phyloP scores from a whole-genome alignment of 2,113 vertebrate genomes.

The Callocephalon fimbriatum region DNA sequence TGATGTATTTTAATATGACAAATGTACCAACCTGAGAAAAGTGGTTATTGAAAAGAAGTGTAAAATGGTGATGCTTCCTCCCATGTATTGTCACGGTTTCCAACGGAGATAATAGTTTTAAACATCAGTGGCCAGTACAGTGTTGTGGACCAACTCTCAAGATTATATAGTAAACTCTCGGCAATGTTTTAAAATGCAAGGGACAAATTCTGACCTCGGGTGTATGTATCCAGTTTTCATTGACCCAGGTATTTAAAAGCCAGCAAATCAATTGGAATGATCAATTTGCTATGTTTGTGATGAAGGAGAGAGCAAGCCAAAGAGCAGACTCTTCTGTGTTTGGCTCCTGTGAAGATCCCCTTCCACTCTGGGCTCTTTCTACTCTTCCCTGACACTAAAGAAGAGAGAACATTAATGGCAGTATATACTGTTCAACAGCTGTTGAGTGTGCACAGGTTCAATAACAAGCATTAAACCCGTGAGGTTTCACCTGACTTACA shows the following conservation, averaged over 20 bases:
- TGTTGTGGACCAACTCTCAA: background rate
- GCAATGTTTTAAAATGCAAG: background rate
- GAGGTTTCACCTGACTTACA: background rate
- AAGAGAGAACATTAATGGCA: background rate
- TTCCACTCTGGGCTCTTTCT: background rate
- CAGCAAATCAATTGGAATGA: background rate
- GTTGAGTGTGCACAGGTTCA: background rate
- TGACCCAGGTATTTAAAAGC: background rate
- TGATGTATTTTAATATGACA: conserved; percentile 40
- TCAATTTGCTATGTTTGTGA: background rate
- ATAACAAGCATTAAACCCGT: background rate
- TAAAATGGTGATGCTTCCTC: background rate
- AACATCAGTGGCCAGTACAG: background rate
- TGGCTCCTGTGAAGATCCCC: fast-evolving
- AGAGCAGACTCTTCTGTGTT: background rate
- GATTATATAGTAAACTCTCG: background rate
- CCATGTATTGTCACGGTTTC: background rate
- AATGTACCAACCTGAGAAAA: background rate
- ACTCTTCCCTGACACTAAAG: background rate
- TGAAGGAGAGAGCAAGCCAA: background rate
- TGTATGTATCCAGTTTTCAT: background rate
- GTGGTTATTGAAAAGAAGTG: background rate
- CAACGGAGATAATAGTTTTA: background rate
- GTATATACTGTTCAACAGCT: background rate
- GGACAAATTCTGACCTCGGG: background rate